Evolutionary conservation across 2,888 invertebrate genomes (phyloP).

Genomic region (Cerceris rybyensis): DNA sequence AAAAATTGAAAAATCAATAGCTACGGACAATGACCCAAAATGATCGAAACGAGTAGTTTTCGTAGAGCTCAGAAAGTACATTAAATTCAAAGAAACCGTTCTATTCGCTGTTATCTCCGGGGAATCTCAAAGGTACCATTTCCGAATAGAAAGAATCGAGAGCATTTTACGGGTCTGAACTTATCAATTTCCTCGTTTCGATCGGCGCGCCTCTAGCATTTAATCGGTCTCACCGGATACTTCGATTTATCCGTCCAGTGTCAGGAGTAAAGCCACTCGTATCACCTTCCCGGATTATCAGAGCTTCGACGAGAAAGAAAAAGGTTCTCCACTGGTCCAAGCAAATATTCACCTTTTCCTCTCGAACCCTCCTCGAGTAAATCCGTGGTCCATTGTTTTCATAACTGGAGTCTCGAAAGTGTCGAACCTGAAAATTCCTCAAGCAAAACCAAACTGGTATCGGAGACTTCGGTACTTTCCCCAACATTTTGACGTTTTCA

Average conservation of each 20-base stretch:
- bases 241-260: constrained; percentile 49
- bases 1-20: too few relatives aligned
- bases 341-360: constrained; percentile 71
- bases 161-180: constrained; percentile 33
- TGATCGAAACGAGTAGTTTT: too few relatives aligned
- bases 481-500: constrained; percentile 50
- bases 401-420: constrained; percentile 62
- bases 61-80: background rate
- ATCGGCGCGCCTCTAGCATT: constrained; percentile 49
- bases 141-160: background rate
- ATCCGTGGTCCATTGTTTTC: constrained; percentile 57
- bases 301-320: constrained; percentile 37
- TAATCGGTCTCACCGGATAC: constrained; percentile 55
- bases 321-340: constrained; percentile 35
- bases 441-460: constrained; percentile 35
- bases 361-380: constrained; percentile 36
- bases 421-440: constrained; percentile 45
- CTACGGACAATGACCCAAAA: too few relatives aligned
- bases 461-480: constrained; percentile 40
- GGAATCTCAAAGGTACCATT: constrained; percentile 4
- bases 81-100: constrained; percentile 1
- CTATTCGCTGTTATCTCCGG: background rate
- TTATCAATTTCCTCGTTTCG: constrained; percentile 61
- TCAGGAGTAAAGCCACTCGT: constrained; percentile 45
- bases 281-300: constrained; percentile 69